Evolutionary conservation across 1,140 invertebrate species (phyloP).

Genomic region (Maniola jurtina): DNA sequence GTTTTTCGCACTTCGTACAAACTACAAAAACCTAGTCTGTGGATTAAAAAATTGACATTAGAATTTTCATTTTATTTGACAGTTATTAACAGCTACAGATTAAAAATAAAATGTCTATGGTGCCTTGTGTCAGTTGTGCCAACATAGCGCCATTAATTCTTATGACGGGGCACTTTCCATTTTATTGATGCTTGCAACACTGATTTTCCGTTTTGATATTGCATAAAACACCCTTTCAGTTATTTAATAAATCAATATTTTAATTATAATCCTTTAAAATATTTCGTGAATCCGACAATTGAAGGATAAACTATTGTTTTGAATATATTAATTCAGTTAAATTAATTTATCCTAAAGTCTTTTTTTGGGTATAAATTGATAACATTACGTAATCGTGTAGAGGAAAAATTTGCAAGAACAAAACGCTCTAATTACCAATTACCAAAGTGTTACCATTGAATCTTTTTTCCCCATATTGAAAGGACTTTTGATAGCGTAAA

Average conservation of each 20-base stretch:
- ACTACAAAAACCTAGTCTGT: no score
- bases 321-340: not conserved
- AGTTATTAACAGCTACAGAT: not conserved
- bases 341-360: no score
- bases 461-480: not conserved
- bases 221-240: not conserved
- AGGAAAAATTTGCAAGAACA: not conserved
- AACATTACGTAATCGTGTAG: not conserved
- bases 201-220: not conserved
- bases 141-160: not conserved
- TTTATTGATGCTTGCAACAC: not conserved
- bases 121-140: not conserved
- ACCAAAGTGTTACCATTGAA: not conserved
- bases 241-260: not conserved
- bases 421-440: not conserved
- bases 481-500: not conserved
- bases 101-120: not conserved
- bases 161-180: slow-evolving; percentile 4
- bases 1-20: not conserved
- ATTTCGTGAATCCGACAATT: no score
- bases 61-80: not conserved
- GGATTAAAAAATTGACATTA: not conserved
- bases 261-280: no score
- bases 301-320: no score
- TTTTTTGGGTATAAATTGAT: not conserved